Base-by-base conservation (phyloP, 2,113 vertebrate species). In the Charina bottae region DNA sequence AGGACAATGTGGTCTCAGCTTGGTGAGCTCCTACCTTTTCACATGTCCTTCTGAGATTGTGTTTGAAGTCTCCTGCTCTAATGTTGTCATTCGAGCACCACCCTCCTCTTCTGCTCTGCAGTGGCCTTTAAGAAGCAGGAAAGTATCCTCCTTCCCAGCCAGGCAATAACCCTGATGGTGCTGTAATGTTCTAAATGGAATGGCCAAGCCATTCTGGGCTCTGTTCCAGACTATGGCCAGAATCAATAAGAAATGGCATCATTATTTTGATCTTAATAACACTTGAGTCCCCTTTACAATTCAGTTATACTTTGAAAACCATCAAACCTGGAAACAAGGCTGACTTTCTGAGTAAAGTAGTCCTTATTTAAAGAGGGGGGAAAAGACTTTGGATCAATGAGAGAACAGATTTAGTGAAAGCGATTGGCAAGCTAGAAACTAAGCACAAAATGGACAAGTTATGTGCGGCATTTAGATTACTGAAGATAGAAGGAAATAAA, bases 201-300 rank as follows among this genome's bases (percentile, higher is more conserved):
- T 3, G 17, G 33, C 33, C 33, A 37, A 10, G 72, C 72, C 33
- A 23, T 33, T 78, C 72, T 42, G 72, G 72, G 72, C 72, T 42
- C 7, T 0, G 0, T 78, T 78, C 72, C 72, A 78, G 33, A 15
- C 72, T 21, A 19, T 87, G 85, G 54, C n/a, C 19, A 87, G 85
- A 58, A 87, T 87, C 28, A 54, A 87, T 56, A 87, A 58, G 19
- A 33, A 87, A 58, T 37, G 19, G 54, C 21, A 87, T 58, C 55
- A 87, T 87, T 58, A 87, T 58, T 58, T 58, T 58, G 85, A 87
- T 87, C 54, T 87, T 87, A 87, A 54, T 85, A 54, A 54, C 23
- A 55, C 28, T 58, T 11, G 10, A 87, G 33, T 37, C 19, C n/a
- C n/a, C 33, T 33, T 58, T 58, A 33, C 56, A 56, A 87, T 87